These are phyloP conservation scores for Platyscapa corneri DNA, from an alignment of 1,140 invertebrate genomes.

Conservation along the genomic window DNA sequence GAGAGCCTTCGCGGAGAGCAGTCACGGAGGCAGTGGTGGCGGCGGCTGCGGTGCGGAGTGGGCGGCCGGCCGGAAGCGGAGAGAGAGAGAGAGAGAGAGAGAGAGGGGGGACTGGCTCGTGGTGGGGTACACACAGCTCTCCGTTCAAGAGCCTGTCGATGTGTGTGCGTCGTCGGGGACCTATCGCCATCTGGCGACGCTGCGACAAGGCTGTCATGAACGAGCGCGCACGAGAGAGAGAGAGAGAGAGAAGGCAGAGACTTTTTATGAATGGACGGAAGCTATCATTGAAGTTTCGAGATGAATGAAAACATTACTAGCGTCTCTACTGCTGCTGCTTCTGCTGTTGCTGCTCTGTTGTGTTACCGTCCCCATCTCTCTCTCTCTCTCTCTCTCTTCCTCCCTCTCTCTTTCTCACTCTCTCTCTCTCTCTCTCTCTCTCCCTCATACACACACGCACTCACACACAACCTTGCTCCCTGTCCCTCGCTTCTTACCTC, in stretches of 20 bases:
- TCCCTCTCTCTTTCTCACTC: too few relatives aligned
- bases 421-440: too few relatives aligned
- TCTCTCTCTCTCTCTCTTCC: background rate
- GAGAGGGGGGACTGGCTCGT: background rate
- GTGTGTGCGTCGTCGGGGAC: slow-evolving; percentile 61
- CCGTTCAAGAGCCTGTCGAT: background rate
- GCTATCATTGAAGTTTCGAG: slow-evolving; percentile 81
- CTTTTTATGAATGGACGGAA: slow-evolving; percentile 86
- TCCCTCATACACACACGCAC: too few relatives aligned
- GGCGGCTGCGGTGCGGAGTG: slow-evolving; percentile 49
- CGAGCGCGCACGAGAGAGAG: background rate
- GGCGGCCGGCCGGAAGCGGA: slow-evolving; percentile 56
- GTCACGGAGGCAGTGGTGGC: slow-evolving; percentile 30
- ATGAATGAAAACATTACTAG: slow-evolving; percentile 70
- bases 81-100: slow-evolving; percentile 52
- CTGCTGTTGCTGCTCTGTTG: background rate
- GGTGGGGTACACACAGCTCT: background rate
- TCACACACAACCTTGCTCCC: too few relatives aligned
- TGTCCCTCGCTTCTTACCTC: too few relatives aligned
- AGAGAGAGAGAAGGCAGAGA: slow-evolving; percentile 48
- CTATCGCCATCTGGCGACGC: slow-evolving; percentile 74
- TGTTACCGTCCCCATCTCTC: background rate
- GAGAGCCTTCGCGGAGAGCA: slow-evolving; percentile 15
- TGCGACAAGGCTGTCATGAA: slow-evolving; percentile 53
- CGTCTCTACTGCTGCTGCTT: background rate